phyloP scores from a whole-genome alignment of 2,888 invertebrate species.

The Osedax fenrisi region DNA sequence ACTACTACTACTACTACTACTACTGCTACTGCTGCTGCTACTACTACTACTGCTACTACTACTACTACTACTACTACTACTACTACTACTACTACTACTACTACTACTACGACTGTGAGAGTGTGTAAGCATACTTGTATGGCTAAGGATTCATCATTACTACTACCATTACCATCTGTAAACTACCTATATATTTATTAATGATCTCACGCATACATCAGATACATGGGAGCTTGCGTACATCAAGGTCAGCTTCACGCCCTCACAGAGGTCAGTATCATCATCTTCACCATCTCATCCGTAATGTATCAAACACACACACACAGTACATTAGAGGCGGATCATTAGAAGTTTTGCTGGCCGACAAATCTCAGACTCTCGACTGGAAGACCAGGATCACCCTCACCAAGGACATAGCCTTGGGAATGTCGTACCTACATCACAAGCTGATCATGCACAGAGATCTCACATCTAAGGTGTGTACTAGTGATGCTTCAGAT shows the following conservation, averaged over 20 bases:
- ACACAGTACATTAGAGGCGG: slow-evolving; percentile 77
- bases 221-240: slow-evolving; percentile 88
- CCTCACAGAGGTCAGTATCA: slow-evolving; percentile 66
- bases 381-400: slow-evolving; percentile 69
- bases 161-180: too few species aligned
- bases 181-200: too few species aligned
- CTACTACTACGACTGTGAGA: too few species aligned
- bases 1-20: too few species aligned
- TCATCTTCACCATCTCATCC: background rate
- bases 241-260: slow-evolving; percentile 90
- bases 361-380: slow-evolving; percentile 59
- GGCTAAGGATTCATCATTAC: too few species aligned
- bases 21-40: too few species aligned
- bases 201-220: too few species aligned
- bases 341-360: slow-evolving; percentile 77
- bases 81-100: too few species aligned
- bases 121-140: too few species aligned
- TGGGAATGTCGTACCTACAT: slow-evolving; percentile 81
- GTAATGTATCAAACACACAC: background rate
- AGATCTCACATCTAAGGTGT: slow-evolving; percentile 84
- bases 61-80: too few species aligned
- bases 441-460: slow-evolving; percentile 81
- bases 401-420: slow-evolving; percentile 73
- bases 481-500: slow-evolving; percentile 8
- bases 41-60: too few species aligned